phyloP scores from a whole-genome alignment of 2,113 vertebrate species.

The Myotis yumanensis region DNA sequence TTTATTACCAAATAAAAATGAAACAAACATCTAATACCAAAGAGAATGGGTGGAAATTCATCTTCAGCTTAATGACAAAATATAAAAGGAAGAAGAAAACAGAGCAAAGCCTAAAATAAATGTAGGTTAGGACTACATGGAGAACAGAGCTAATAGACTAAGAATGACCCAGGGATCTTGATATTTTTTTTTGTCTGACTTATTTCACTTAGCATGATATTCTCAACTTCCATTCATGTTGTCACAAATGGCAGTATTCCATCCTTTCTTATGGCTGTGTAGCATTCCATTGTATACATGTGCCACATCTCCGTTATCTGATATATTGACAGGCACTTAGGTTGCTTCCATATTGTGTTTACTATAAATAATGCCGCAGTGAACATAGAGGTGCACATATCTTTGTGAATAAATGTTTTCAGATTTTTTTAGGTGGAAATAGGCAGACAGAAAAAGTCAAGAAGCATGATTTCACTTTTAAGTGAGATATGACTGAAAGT shows the following conservation, averaged over 20 bases:
- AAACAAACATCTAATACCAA: background rate
- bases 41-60: background rate
- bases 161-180: background rate
- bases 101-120: background rate
- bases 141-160: background rate
- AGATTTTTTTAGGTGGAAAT: background rate
- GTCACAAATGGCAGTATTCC: background rate
- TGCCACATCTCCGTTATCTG: background rate
- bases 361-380: background rate
- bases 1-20: slow-evolving; percentile 6
- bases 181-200: background rate
- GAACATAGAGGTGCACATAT: background rate
- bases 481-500: background rate
- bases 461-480: background rate
- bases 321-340: background rate
- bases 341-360: background rate
- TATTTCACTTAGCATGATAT: background rate
- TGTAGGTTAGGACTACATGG: background rate
- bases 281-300: background rate
- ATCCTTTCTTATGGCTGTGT: background rate
- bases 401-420: background rate
- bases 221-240: background rate
- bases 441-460: background rate
- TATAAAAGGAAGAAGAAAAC: background rate
- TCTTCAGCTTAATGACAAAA: background rate